These are phyloP conservation scores for Cheilosia variabilis DNA, from an alignment of 2,888 invertebrate genomes.

Conservation along the genomic window DNA sequence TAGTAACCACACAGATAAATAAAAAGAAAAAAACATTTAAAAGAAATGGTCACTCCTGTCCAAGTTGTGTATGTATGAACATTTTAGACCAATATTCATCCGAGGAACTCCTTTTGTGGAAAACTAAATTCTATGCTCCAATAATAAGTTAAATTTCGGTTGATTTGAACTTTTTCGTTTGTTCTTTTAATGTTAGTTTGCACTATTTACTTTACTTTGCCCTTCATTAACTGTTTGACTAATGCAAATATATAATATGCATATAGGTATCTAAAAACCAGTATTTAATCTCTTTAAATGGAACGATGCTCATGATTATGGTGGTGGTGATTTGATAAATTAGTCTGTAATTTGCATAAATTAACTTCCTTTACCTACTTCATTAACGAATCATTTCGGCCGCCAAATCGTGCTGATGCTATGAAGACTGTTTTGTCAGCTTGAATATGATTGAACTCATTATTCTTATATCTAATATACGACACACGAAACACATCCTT, in stretches of 20 bases:
- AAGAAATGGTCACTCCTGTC: slow-evolving; percentile 53
- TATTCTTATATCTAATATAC: slow-evolving; percentile 4
- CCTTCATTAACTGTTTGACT: slow-evolving; percentile 69
- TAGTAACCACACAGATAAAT: slow-evolving; percentile 63
- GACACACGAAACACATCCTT: slow-evolving; percentile 19
- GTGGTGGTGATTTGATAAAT: slow-evolving; percentile 52
- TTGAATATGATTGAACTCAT: neutral
- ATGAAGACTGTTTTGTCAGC: slow-evolving; percentile 36
- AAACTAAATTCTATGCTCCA: slow-evolving; percentile 25
- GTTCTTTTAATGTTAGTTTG: slow-evolving; percentile 67
- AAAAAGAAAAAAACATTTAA: slow-evolving; percentile 8
- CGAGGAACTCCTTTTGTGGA: slow-evolving; percentile 34
- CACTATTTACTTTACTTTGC: slow-evolving; percentile 67
- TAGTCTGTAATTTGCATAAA: slow-evolving; percentile 65
- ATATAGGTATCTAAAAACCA: slow-evolving; percentile 8
- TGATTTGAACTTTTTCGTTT: slow-evolving; percentile 28
- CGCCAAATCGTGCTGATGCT: slow-evolving; percentile 33
- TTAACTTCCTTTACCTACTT: slow-evolving; percentile 27
- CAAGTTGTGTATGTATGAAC: slow-evolving; percentile 65
- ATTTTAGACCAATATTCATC: slow-evolving; percentile 34
- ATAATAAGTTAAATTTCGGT: slow-evolving; percentile 37
- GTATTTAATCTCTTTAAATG: slow-evolving; percentile 55
- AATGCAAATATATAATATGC: slow-evolving; percentile 40
- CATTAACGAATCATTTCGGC: slow-evolving; percentile 52
- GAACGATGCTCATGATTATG: slow-evolving; percentile 68